Conservation (phyloP, 2,888 invertebrate genomes). For the Nephrocerus scutellatus region DNA sequence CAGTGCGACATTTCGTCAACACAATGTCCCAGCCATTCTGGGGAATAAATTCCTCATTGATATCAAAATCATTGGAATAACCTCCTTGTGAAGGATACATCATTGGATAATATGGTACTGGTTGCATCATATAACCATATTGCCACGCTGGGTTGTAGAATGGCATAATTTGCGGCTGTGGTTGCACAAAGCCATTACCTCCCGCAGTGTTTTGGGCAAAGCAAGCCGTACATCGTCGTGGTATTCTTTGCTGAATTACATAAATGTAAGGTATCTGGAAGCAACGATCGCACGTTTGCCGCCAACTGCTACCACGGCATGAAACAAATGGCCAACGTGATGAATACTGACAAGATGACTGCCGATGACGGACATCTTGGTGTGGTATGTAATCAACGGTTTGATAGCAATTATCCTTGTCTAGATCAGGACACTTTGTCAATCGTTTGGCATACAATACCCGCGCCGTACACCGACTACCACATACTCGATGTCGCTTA, state of each 20-base stretch:
- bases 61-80: not conserved
- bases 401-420: slow-evolving; percentile 27
- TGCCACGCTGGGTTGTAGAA: not conserved
- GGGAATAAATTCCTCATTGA: not conserved
- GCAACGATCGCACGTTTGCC: slow-evolving; percentile 24
- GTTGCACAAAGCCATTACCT: not conserved
- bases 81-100: slow-evolving; percentile 6
- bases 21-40: slow-evolving; percentile 23
- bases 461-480: slow-evolving; percentile 35
- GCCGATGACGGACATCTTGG: no score
- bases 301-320: slow-evolving; percentile 12
- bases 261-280: slow-evolving; percentile 24
- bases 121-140: not conserved
- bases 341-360: slow-evolving; percentile 18
- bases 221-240: slow-evolving; percentile 25
- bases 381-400: slow-evolving; percentile 32
- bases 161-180: not conserved
- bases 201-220: slow-evolving; percentile 10
- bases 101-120: slow-evolving; percentile 8
- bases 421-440: slow-evolving; percentile 24
- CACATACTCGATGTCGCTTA: slow-evolving; percentile 36
- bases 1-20: slow-evolving; percentile 24
- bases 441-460: slow-evolving; percentile 34
- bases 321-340: slow-evolving; percentile 30
- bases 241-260: slow-evolving; percentile 28